Percentiles rank a stretch among this genome's conserved stretches.
phyloP scores from a whole-genome alignment of 2,888 invertebrate species.

The Drosophila phalerata region DNA sequence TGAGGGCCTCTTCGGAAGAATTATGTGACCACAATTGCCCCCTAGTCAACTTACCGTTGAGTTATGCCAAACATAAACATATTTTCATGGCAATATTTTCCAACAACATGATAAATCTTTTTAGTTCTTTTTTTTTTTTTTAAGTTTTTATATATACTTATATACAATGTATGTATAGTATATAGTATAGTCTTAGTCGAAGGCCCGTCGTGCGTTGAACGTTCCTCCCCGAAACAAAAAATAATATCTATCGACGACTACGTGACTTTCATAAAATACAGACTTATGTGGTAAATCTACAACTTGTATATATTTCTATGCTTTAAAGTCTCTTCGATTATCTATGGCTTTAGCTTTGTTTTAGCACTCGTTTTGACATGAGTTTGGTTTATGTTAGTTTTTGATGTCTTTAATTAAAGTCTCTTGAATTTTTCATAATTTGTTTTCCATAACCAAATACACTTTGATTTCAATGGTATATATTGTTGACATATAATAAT shows the following conservation, averaged over 20 bases:
- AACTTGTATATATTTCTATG: slow-evolving; percentile 1
- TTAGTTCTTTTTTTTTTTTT: slow-evolving; percentile 31
- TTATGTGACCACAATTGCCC: slow-evolving; percentile 53
- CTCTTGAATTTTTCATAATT: not conserved
- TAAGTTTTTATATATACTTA: not conserved
- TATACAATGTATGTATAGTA: not conserved
- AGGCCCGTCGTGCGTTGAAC: slow-evolving; percentile 29
- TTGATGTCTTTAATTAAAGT: not conserved
- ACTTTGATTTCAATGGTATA: not conserved
- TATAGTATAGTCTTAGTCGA: slow-evolving; percentile 21
- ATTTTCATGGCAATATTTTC: slow-evolving; percentile 55
- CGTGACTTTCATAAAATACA: slow-evolving; percentile 23
- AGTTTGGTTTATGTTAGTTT: not conserved
- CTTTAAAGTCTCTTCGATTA: not conserved
- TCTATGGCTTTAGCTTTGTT: not conserved
- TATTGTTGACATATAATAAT: not conserved
- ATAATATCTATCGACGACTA: slow-evolving; percentile 25
- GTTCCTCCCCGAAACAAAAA: slow-evolving; percentile 15
- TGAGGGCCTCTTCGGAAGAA: slow-evolving; percentile 41
- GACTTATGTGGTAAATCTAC: slow-evolving; percentile 7
- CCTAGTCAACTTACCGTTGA: slow-evolving; percentile 43
- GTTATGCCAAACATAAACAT: slow-evolving; percentile 60
- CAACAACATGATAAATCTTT: slow-evolving; percentile 53
- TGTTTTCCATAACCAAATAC: not conserved
- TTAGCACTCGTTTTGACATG: slow-evolving; percentile 5